Conservation (phyloP, 2,113 vertebrate species). For the Prionailurus bengalensis region DNA sequence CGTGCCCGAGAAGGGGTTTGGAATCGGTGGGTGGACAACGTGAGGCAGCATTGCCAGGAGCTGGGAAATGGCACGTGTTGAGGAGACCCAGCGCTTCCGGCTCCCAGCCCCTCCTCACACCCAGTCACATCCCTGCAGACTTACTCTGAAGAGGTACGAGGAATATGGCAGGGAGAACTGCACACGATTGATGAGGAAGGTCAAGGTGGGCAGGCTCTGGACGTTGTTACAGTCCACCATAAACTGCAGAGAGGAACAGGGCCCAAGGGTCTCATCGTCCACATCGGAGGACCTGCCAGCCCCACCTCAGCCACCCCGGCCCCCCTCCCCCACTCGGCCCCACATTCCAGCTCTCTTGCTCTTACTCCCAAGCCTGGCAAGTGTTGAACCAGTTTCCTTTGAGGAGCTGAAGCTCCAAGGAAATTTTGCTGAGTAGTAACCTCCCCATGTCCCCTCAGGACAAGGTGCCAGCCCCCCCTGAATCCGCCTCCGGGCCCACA, state of each 20-base stretch:
- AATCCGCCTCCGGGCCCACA: not conserved
- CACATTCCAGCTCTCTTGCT: not conserved
- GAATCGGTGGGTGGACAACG: not conserved
- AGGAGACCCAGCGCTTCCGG: not conserved
- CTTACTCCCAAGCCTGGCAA: not conserved
- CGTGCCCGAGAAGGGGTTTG: not conserved
- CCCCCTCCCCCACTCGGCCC: not conserved
- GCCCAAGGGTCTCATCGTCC: no score
- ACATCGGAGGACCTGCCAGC: no score
- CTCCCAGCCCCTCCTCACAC: not conserved
- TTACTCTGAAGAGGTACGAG: conserved; percentile 81
- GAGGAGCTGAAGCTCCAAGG: not conserved
- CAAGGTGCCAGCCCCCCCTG: not conserved
- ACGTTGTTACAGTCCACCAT: conserved; percentile 78
- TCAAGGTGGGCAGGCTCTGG: conserved; percentile 83
- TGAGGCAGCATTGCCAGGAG: not conserved
- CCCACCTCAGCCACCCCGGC: not conserved
- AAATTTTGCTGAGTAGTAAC: not conserved
- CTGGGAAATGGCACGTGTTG: not conserved
- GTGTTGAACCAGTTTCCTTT: not conserved
- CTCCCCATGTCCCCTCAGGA: not conserved
- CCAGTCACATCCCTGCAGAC: not conserved
- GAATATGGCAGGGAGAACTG: conserved; percentile 71
- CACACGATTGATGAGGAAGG: conserved; percentile 83
- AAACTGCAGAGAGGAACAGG: conserved; percentile 75